Percentiles rank a stretch among this genome's conserved stretches.
Evolutionary conservation across 2,113 vertebrate genomes (phyloP).

Genomic region (Tympanuchus pallidicinctus): DNA sequence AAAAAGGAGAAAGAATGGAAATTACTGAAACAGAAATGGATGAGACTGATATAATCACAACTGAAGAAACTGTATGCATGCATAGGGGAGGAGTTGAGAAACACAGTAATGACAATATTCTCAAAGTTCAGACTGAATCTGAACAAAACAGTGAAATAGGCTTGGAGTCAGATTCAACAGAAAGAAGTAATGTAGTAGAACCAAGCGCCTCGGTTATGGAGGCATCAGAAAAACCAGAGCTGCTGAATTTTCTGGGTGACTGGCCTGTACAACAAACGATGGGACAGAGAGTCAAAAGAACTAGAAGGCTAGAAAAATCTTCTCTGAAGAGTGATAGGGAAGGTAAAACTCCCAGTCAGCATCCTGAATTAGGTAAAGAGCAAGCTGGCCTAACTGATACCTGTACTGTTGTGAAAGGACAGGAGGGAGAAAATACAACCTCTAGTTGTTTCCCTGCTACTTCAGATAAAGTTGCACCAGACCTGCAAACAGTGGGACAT

Average conservation of each 20-base stretch:
- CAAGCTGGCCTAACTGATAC: neutral
- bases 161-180: constrained; percentile 21
- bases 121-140: constrained; percentile 25
- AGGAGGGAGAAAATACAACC: neutral
- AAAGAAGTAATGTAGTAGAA: constrained; percentile 29
- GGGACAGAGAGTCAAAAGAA: constrained; percentile 82
- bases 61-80: neutral
- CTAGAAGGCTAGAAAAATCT: constrained; percentile 74
- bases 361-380: neutral
- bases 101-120: neutral
- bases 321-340: constrained; percentile 46
- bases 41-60: neutral
- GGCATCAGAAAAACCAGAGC: constrained; percentile 32
- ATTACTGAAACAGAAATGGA: neutral
- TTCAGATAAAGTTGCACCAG: constrained; percentile 25
- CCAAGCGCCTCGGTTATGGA: constrained; percentile 48
- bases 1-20: constrained; percentile 24
- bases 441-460: neutral
- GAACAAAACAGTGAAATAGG: neutral
- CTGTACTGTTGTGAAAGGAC: neutral
- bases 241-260: constrained; percentile 88
- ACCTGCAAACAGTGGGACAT: constrained; percentile 75
- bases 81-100: constrained; percentile 21
- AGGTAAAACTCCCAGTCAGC: neutral
- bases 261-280: constrained; percentile 88